Base-by-base conservation (phyloP, 2,797 vertebrate genomes). In the Clangula hyemalis region DNA sequence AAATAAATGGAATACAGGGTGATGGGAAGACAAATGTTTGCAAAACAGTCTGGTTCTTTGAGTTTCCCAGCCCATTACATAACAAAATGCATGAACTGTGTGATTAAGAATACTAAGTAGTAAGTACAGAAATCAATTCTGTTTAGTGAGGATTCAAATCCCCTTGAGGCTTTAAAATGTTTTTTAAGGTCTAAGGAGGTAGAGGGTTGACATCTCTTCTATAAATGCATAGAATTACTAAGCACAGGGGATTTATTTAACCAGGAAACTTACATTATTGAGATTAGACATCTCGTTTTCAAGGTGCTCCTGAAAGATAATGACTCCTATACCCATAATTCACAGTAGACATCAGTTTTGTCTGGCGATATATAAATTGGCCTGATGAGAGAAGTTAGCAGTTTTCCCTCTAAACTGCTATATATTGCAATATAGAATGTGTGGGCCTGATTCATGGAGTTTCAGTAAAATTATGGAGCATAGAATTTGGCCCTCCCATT, bases 291-390 rank as follows among this genome's bases (percentile, higher is more conserved):
- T 98, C 97, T 97, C 88, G 6, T 97, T 97, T 97, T 97, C 97
- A 98, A 98, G 97, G 97, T 98, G 97, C 95, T 98, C 75, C 38
- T 89, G 75, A 92, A 95, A 98, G 97, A 98, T 98, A 98, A 97
- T 98, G 95, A 89, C 80, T 97, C 84, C 85, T 91, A 80, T 93
- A 91, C 91, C 89, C 92, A 96, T 98, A 97, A 97, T 93, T 98
- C 97, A 97, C 90, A 54, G 64, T 87, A 95, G 80, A 83, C 94
- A 95, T 87, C 82, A 82, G 83, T 94, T 97, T 97, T 97, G 89
- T 94, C 95, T 96, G 90, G 94, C 95, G 96, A 96, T 96, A 83
- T 90, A 97, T 97, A 97, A 97, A 97, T 89, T 95, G 93, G 65
- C 78, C 80, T 69, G 74, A 92, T 8, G 68, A 97, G 95, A 65